Percentiles rank a stretch among this genome's conserved stretches.
Evolutionary conservation across 2,888 invertebrate species (phyloP).

Genomic region (Drosophila imparisetae): DNA sequence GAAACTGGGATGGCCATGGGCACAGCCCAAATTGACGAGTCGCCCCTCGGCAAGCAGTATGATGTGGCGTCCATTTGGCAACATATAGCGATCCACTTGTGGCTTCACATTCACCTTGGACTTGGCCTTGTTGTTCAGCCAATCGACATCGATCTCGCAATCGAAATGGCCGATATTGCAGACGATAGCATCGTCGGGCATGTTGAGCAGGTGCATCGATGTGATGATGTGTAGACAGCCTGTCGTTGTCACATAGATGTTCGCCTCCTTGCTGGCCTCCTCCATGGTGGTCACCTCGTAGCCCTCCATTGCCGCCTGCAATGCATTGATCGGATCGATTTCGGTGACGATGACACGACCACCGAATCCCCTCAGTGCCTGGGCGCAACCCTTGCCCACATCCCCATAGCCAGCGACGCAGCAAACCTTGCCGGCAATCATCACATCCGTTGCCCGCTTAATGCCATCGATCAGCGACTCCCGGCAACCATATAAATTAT

Average conservation of each 20-base stretch:
- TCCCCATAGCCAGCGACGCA: conserved; percentile 99
- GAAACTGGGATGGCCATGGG: conserved; percentile 99
- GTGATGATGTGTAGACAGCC: conserved; percentile 97
- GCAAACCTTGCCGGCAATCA: conserved; percentile 99
- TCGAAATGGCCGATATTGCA: conserved; percentile 99
- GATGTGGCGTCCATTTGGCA: conserved; percentile 95
- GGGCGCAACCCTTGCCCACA: conserved; percentile 99
- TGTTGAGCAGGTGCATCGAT: conserved; percentile 94
- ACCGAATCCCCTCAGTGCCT: conserved; percentile 97
- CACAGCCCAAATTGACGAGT: conserved; percentile 98
- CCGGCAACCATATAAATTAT: conserved; percentile 99
- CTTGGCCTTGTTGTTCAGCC: conserved; percentile 95
- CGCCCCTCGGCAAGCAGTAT: conserved; percentile 98
- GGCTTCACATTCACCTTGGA: conserved; percentile 97
- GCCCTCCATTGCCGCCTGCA: conserved; percentile 99
- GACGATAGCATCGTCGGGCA: conserved; percentile 98
- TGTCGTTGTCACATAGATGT: conserved; percentile 98
- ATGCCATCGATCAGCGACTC: conserved; percentile 99
- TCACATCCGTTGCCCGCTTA: conserved; percentile 99
- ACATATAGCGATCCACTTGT: conserved; percentile 97
- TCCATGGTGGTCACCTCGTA: conserved; percentile 98
- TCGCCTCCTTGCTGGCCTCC: conserved; percentile 94
- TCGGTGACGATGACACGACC: conserved; percentile 98
- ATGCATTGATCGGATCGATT: conserved; percentile 99
- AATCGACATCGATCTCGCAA: conserved; percentile 98